Base-by-base conservation (phyloP, 1,140 invertebrate species). In the Drosophila lini region DNA sequence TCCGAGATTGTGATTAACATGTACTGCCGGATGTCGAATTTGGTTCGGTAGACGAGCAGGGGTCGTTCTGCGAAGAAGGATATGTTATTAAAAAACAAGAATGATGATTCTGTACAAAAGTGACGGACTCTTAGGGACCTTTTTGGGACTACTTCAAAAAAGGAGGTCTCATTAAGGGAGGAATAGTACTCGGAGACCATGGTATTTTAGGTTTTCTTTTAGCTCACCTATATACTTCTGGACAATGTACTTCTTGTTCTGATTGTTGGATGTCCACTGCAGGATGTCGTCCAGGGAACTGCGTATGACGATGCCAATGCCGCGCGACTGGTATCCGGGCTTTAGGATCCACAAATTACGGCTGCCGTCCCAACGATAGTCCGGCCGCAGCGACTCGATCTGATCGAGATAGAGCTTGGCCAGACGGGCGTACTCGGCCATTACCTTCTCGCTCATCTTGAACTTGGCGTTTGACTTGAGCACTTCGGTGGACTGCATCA, bases 261-360 rank as follows among this genome's bases (percentile, higher is more conserved):
- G 92, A 82, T 94, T 93, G 69, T 93, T 92, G 22, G 94, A 91
- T 67, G 94, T 85, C 93, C 93, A 94, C 63, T 95, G 93, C 79
- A 96, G 85, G 73, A 99, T 97, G 13, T 96, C 93, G 59, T 92
- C 92, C 47, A 94, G 82, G 65, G 93, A 93, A 53, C 93, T 94
- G 31, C 93, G 93, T 74, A 94, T 91, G 61, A 93, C 91, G 38
- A 98, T 98, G n/a, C 98, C 98, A 76, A 96, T 94, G 0, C 98
- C 98, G 80, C 97, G 94, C 25, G 96, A 98, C 63, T 96, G 95
- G 70, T 96, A 95, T 5, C 96, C 96, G 1, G 98, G 98, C 92
- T 99, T 99, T 15, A 98, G 94, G 68, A 99, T 98, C 98, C 98
- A 98, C 58, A 98, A 95, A 93, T 98, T 98, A 74, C 95, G 94